Conservation (phyloP, 2,888 invertebrate species). For the Bellardia bayeri region DNA sequence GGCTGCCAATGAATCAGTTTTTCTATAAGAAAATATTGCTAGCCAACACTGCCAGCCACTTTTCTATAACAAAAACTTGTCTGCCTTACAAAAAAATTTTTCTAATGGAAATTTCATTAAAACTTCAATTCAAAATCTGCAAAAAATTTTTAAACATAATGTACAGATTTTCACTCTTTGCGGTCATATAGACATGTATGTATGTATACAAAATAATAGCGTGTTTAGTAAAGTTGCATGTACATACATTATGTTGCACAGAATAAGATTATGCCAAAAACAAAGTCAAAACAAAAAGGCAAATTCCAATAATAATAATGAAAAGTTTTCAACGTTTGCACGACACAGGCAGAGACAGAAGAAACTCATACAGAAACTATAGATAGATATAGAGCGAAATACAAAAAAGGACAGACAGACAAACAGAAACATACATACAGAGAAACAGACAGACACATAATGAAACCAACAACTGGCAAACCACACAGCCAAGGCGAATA, state of each 20-base stretch:
- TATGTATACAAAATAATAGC: slow-evolving; percentile 29
- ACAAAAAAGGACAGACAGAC: slow-evolving; percentile 15
- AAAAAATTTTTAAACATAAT: neutral
- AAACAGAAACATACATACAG: neutral
- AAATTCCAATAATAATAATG: slow-evolving; percentile 53
- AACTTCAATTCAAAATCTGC: too few species aligned
- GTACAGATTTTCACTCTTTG: too few species aligned
- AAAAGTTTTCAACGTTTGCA: slow-evolving; percentile 48
- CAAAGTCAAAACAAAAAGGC: slow-evolving; percentile 34
- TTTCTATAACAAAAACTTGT: too few species aligned
- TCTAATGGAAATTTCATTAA: too few species aligned
- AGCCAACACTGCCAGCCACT: too few species aligned
- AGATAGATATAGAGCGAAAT: slow-evolving; percentile 50
- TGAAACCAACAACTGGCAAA: slow-evolving; percentile 46
- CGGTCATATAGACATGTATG: too few species aligned
- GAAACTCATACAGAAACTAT: slow-evolving; percentile 37
- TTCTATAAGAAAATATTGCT: too few species aligned
- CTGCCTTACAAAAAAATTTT: too few species aligned
- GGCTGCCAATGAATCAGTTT: too few species aligned
- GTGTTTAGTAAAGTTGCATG: slow-evolving; percentile 21
- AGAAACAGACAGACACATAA: neutral
- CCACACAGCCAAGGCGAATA: slow-evolving; percentile 23
- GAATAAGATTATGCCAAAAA: slow-evolving; percentile 10
- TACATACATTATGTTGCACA: slow-evolving; percentile 37
- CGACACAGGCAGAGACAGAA: slow-evolving; percentile 23